These are phyloP conservation scores for Conops quadrifasciatus DNA, from an alignment of 2,888 invertebrate genomes.

Conservation along the genomic window DNA sequence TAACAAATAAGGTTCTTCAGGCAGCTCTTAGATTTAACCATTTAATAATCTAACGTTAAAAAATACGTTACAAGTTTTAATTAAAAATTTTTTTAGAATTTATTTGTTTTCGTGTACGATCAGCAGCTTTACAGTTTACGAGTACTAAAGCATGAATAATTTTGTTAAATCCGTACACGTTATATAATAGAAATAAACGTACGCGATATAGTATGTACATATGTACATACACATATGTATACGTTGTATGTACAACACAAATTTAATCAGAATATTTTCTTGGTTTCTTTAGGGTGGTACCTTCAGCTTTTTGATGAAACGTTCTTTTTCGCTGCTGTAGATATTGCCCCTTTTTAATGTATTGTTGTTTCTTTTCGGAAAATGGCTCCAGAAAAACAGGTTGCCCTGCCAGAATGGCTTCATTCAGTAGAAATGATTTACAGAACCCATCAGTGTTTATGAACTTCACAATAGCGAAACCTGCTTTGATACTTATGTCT, in stretches of 20 bases:
- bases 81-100: slow-evolving; percentile 19
- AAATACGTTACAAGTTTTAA: slow-evolving; percentile 8
- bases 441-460: slow-evolving; percentile 51
- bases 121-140: background rate
- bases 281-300: background rate
- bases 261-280: background rate
- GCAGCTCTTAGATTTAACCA: slow-evolving; percentile 20
- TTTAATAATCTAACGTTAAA: slow-evolving; percentile 1
- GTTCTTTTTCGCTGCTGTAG: slow-evolving; percentile 37
- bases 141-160: background rate
- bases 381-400: slow-evolving; percentile 54
- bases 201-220: too few relatives aligned
- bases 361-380: slow-evolving; percentile 46
- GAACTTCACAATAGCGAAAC: slow-evolving; percentile 51
- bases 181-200: too few relatives aligned
- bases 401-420: slow-evolving; percentile 42
- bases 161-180: background rate
- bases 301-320: slow-evolving; percentile 6
- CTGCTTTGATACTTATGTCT: slow-evolving; percentile 33
- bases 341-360: slow-evolving; percentile 25
- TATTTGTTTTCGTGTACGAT: background rate
- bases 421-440: slow-evolving; percentile 54
- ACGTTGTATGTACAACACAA: background rate
- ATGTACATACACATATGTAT: too few relatives aligned
- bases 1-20: slow-evolving; percentile 14